Evolutionary conservation across 2,797 vertebrate genomes (phyloP), one percentile per base, ranked within the genome.

Genomic region (Clamator glandarius): DNA sequence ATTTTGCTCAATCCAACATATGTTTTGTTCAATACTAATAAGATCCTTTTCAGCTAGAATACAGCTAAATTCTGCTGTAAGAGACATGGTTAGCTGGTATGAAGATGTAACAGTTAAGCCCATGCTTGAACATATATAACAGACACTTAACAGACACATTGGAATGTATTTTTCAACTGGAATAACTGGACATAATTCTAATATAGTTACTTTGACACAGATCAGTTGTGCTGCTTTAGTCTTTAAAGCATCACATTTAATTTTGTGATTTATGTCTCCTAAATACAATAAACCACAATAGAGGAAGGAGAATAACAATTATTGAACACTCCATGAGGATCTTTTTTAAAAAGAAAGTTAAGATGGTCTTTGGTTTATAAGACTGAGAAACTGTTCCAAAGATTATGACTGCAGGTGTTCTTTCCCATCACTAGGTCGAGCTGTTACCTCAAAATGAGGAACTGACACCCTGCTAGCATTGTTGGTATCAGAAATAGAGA

Each of bases 381-480:
- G 48, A 36, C 4, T 67, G n/a, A 86, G 44, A 68, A 77, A 84
- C 61, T 67, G 1, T 48, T 89, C 25, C 67, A 57, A 87, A 75
- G 33, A 18, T 9, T 33, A 8, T 12, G 52, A n/a, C 50, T 94
- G 94, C 74, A 96, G 48, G 84, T 72, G 44, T 91, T 86, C 31
- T 73, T 86, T 93, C 44, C 61, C 13, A 79, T 91, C 96, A 91
- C 93, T 95, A 97, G 97, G 93, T 95, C 31, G 94, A 92, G 96
- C 94, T 96, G 33, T 92, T 95, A 80, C 82, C 42, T 94, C 91
- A 92, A 61, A 72, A 84, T 77, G 73, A 92, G 81, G 83, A 87
- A 64, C 35, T 1, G 1, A 48, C 2, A 6, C 44, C 16, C 31
- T 31, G 33, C 31, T 78, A 15, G 24, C 33, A 15, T 15, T 74